Evolutionary conservation across 2,888 invertebrate genomes (phyloP), one percentile per base, ranked within the genome.

Genomic region (Scaptomyza flava): DNA sequence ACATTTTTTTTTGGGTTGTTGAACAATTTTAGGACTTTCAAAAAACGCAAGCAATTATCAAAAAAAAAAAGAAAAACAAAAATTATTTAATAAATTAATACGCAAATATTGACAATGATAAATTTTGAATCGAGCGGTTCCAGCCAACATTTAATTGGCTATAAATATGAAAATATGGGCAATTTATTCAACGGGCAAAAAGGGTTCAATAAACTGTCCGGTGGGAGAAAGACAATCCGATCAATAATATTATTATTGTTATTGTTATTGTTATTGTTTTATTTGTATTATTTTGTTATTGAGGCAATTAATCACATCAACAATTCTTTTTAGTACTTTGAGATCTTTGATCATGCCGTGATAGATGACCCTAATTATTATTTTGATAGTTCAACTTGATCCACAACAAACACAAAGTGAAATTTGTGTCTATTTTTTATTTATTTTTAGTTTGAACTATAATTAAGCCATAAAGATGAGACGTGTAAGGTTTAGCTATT

Each of bases 81-180:
- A 33, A 9, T 12, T 1, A 11, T 11, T 4, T 3, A 14, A 14
- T 1, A 14, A 53, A 51, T 23, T 20, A 34, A n/a, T 23, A 4
- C 34, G 5, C 53, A 61, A 46, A 42, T 67, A 70, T 70, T 77
- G 77, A 61, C 80, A 65, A 45, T 61, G 77, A 79, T 73, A 76
- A 69, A 70, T 73, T 80, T 67, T 60, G 47, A 59, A 73, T 73
- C 57, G 80, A 48, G 20, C 66, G 30, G 7, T 50, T 45, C 52
- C 41, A 14, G 5, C 9, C 27, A 14, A 12, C 48, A 52, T n/a
- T 46, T 48, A 41, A 33, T 41, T 45, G 30, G 34, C 71, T 53
- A 61, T 72, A 67, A 53, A 72, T 68, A 43, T 57, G 41, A 45
- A 61, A 46, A 72, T 67, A 67, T 62, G 50, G 61, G 5, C 62